Percentiles rank a stretch among this genome's conserved stretches.
These are phyloP conservation scores for Pachyseris speciosa DNA, from an alignment of 64 coral and sea anemone species.

Conservation along the genomic window DNA sequence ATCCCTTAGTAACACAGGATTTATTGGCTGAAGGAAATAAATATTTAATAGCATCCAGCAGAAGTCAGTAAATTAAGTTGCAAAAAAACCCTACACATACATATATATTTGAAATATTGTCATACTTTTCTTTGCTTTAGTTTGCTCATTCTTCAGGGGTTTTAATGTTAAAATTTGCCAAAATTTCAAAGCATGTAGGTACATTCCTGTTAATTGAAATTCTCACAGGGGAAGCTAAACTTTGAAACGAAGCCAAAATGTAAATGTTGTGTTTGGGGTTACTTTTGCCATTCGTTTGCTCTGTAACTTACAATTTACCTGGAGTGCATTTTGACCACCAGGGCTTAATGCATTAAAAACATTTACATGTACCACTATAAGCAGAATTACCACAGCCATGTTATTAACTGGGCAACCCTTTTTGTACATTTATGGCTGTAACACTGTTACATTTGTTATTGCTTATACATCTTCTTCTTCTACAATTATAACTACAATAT, in stretches of 20 bases:
- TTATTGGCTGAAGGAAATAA: not conserved
- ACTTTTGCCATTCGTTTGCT: not conserved
- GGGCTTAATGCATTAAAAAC: too few relatives aligned
- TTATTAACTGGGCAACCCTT: too few relatives aligned
- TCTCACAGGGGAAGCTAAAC: not conserved
- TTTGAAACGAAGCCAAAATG: not conserved
- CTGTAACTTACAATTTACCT: not conserved
- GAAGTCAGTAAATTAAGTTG: not conserved
- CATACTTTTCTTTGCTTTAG: too few relatives aligned
- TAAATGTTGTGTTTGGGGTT: not conserved
- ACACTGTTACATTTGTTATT: too few relatives aligned
- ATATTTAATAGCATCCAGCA: slow-evolving; percentile 33
- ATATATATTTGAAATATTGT: too few relatives aligned
- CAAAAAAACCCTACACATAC: not conserved
- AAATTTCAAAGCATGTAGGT: not conserved
- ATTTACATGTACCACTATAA: too few relatives aligned
- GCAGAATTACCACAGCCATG: too few relatives aligned
- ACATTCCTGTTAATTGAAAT: not conserved
- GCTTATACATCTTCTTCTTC: too few relatives aligned
- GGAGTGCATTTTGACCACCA: too few relatives aligned
- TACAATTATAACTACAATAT: too few relatives aligned
- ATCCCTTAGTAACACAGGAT: not conserved
- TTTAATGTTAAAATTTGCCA: not conserved
- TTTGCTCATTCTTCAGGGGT: not conserved
- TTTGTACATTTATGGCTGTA: too few relatives aligned